A percentile compares a stretch with the other conserved stretches of the same genome.
phyloP scores from a whole-genome alignment of 2,797 vertebrate species.

The Denticeps clupeoides region DNA sequence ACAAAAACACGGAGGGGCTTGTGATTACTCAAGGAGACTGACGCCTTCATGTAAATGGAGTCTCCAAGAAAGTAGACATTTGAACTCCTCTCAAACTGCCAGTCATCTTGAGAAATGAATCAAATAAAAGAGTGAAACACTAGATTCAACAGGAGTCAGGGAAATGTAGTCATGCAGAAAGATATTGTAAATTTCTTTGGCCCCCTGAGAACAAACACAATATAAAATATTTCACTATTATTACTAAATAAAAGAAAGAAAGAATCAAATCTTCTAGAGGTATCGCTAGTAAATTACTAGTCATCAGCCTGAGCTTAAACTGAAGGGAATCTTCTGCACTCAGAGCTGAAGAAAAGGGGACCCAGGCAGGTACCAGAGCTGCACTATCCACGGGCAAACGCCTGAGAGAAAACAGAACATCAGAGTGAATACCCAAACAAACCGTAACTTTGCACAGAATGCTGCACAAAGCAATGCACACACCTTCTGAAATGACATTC shows the following conservation, averaged over 20 bases:
- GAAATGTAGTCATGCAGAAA: too few relatives aligned
- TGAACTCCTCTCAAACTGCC: slow-evolving; percentile 39
- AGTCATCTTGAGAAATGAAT: slow-evolving; percentile 43
- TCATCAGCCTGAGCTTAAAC: slow-evolving; percentile 49
- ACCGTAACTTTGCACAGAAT: neutral
- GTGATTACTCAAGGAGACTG: slow-evolving; percentile 34
- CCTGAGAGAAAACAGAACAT: slow-evolving; percentile 20
- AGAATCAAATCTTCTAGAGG: too few relatives aligned
- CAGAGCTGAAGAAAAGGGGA: slow-evolving; percentile 19
- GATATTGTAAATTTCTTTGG: too few relatives aligned
- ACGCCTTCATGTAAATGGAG: slow-evolving; percentile 42
- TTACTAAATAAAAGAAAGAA: too few relatives aligned
- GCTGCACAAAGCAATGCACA: too few relatives aligned
- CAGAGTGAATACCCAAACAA: neutral
- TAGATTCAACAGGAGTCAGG: too few relatives aligned
- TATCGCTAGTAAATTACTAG: slow-evolving; percentile 43
- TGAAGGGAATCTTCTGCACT: slow-evolving; percentile 35
- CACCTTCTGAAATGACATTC: slow-evolving; percentile 53
- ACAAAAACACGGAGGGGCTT: slow-evolving; percentile 44
- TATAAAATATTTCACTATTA: too few relatives aligned
- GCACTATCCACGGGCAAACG: slow-evolving; percentile 34
- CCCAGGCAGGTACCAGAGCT: slow-evolving; percentile 42
- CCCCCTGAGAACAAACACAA: too few relatives aligned
- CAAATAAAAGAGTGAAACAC: too few relatives aligned
- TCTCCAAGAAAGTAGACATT: slow-evolving; percentile 45